Conservation (phyloP, 2,888 invertebrate genomes). For the Adineta ricciae region DNA sequence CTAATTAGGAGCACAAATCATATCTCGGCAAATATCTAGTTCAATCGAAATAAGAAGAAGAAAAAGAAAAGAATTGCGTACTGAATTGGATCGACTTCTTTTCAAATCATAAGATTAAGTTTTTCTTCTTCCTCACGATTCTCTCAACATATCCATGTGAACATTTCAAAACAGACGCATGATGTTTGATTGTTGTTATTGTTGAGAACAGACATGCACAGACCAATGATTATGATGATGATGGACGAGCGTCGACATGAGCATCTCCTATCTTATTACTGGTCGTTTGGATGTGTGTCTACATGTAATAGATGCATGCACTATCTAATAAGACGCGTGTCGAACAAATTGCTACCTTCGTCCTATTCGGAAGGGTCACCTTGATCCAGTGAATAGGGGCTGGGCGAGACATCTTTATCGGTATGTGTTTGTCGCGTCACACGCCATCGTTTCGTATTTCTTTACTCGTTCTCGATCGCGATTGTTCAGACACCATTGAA, state of each 20-base stretch:
- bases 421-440: neutral
- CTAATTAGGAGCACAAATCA: neutral
- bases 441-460: conserved; percentile 1
- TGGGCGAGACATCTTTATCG: conserved; percentile 1
- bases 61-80: neutral
- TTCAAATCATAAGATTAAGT: neutral
- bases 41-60: no score
- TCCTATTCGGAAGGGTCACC: neutral
- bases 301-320: neutral
- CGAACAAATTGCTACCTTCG: neutral
- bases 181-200: neutral
- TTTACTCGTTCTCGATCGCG: neutral
- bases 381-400: neutral
- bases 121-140: neutral
- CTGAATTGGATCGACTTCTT: neutral
- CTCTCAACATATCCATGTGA: neutral
- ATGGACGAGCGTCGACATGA: neutral
- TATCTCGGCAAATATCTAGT: neutral
- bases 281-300: neutral
- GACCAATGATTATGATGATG: neutral
- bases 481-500: conserved; percentile 5
- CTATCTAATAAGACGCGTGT: conserved; percentile 15
- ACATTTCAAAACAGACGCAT: neutral
- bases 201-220: neutral
- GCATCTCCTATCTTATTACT: neutral